phyloP scores from a whole-genome alignment of 1,140 invertebrate species.

The Bradynema listronoti region DNA sequence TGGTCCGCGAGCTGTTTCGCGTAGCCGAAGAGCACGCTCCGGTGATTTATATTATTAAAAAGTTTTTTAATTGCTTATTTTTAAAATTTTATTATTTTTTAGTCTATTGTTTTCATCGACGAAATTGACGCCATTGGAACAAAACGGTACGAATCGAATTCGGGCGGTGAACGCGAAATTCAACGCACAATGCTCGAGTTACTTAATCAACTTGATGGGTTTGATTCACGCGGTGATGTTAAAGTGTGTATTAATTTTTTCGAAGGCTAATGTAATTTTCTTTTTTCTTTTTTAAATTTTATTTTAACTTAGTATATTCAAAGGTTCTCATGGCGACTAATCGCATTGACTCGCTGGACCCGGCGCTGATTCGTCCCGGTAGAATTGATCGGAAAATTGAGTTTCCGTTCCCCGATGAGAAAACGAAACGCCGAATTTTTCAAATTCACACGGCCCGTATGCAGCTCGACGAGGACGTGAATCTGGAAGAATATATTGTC shows the following conservation, averaged over 20 bases:
- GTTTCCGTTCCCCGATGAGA: slow-evolving; percentile 97
- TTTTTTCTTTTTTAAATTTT: not conserved
- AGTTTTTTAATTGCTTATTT: slow-evolving; percentile 10
- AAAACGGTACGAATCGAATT: slow-evolving; percentile 96
- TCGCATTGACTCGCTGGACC: slow-evolving; percentile 96
- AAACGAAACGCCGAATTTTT: slow-evolving; percentile 94
- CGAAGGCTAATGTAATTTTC: no score
- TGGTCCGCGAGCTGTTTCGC: slow-evolving; percentile 91
- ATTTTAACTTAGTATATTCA: slow-evolving; percentile 10
- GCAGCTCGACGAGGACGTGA: slow-evolving; percentile 94
- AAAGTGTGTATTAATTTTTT: slow-evolving; percentile 65
- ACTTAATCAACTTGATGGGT: slow-evolving; percentile 96
- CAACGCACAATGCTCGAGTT: slow-evolving; percentile 99
- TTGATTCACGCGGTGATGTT: slow-evolving; percentile 89
- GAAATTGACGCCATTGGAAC: slow-evolving; percentile 99
- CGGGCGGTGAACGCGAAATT: slow-evolving; percentile 97
- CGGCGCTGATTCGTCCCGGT: slow-evolving; percentile 93
- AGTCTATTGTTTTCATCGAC: slow-evolving; percentile 97
- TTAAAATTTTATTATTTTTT: slow-evolving; percentile 19
- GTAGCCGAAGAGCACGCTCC: slow-evolving; percentile 99
- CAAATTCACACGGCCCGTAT: slow-evolving; percentile 95
- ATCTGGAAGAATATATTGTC: slow-evolving; percentile 94
- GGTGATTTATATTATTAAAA: slow-evolving; percentile 30
- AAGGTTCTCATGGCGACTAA: slow-evolving; percentile 98
- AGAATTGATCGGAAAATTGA: slow-evolving; percentile 99